A percentile compares a stretch with the other conserved stretches of the same genome.
Evolutionary conservation across 2,888 invertebrate genomes (phyloP).

Genomic region (Troides helena): DNA sequence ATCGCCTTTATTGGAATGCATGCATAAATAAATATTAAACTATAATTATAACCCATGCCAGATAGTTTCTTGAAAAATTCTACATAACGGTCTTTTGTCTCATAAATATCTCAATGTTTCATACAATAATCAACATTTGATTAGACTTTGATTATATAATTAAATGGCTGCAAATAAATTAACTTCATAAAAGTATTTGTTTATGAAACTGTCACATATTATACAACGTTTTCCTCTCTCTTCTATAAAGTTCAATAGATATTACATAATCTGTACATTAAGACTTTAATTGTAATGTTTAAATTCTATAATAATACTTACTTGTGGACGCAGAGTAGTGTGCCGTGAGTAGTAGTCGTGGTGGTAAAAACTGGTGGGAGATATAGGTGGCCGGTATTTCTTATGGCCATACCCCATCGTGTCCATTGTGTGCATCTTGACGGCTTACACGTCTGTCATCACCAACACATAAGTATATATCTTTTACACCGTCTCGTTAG

Average conservation of each 20-base stretch:
- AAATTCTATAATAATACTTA: constrained; percentile 37
- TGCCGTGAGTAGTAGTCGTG: constrained; percentile 77
- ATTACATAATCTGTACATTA: no score
- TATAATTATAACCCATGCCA: not conserved
- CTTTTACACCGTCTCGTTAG: constrained; percentile 28
- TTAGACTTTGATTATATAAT: no score
- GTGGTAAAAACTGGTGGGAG: constrained; percentile 81
- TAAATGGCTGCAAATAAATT: no score
- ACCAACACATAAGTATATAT: constrained; percentile 32
- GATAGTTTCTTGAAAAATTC: not conserved
- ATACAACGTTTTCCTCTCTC: no score
- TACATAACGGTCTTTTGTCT: no score
- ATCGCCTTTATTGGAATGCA: not conserved
- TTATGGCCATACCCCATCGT: constrained; percentile 83
- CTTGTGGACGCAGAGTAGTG: constrained; percentile 75
- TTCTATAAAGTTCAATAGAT: no score
- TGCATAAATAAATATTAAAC: not conserved
- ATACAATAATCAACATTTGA: no score
- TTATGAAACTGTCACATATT: no score
- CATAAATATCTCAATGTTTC: no score
- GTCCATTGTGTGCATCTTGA: constrained; percentile 79
- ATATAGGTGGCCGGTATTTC: constrained; percentile 82
- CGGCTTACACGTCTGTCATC: constrained; percentile 35
- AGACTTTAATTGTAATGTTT: no score
- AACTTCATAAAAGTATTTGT: no score